Evolutionary conservation across 2,888 invertebrate genomes (phyloP).

Genomic region (Sinohyriopsis cumingii): DNA sequence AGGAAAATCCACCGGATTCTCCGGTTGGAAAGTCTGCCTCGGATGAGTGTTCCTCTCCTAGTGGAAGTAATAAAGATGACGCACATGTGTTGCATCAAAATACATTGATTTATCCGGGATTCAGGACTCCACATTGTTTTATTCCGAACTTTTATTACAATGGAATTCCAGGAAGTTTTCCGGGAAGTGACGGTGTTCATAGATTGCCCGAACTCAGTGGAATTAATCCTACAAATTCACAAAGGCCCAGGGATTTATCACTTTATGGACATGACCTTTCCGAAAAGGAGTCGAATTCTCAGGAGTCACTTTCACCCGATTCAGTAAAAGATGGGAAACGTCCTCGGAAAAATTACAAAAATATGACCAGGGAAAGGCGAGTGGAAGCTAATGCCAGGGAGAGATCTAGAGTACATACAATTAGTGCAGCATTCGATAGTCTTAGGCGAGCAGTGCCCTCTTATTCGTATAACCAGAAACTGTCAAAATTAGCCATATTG

Average conservation of each 20-base stretch:
- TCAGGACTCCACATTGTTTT: conserved; percentile 39
- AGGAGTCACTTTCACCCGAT: conserved; percentile 18
- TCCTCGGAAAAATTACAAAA: conserved; percentile 84
- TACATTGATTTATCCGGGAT: conserved; percentile 42
- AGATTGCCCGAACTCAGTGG: conserved; percentile 5
- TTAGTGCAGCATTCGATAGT: conserved; percentile 95
- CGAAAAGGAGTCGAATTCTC: conserved; percentile 17
- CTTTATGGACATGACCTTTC: conserved; percentile 5
- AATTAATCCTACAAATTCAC: conserved; percentile 2
- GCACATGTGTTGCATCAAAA: conserved; percentile 13
- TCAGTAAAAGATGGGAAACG: conserved; percentile 23
- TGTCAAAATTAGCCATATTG: conserved; percentile 92
- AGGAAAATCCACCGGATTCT: conserved; percentile 44
- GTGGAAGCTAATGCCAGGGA: conserved; percentile 96
- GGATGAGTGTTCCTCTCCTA: conserved; percentile 9
- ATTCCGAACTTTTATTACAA: conserved; percentile 48
- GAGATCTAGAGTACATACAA: conserved; percentile 93
- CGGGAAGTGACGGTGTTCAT: conserved; percentile 21
- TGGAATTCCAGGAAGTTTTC: conserved; percentile 24
- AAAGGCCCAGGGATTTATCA: not conserved
- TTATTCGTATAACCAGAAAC: conserved; percentile 93
- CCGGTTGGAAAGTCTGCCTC: conserved; percentile 19
- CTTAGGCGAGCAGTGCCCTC: conserved; percentile 88
- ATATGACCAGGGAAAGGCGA: conserved; percentile 92
- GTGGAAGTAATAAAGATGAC: too few relatives aligned